Base-by-base conservation (phyloP, 1,140 invertebrate genomes). In the Hesperophylax magnus region DNA sequence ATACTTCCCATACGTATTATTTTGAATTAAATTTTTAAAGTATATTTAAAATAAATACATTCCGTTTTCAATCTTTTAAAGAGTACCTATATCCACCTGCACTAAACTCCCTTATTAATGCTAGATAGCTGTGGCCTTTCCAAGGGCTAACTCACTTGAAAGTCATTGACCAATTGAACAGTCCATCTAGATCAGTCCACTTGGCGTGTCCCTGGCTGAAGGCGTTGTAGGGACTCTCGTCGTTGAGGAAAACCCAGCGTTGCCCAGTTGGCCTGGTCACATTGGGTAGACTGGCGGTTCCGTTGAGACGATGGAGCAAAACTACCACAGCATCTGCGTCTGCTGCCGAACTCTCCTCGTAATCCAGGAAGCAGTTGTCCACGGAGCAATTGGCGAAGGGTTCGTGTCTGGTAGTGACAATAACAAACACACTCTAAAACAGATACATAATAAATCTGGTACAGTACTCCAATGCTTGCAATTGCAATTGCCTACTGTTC, bases 141-240 rank as follows among this genome's bases (percentile, higher is more conserved):
- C 7, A 9, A 9, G 1, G 7, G 1, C 7, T 6, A 72, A 56
- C 24, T 79, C 84, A 87, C 84, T 91, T 88, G 84, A 94, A 96
- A 2, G 92, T 93, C 94, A 95, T 95, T 1, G 94, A 94, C 93
- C 93, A 94, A 84, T 95, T 94, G 85, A 95, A 94, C 5, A 91
- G 20, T 3, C 88, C 88, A 78, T 92, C 88, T 78, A 91, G 93
- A 24, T 89, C 84, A 18, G 85, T 85, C 52, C 85, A 82, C 65
- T 85, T 84, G 8, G 72, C 63, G 8, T 78, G 58, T 47, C 86
- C 84, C 27, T 85, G 69, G 6, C 91, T 75, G 83, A 92, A 92
- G 0, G 91, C 92, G 63, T 92, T 83, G 8, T 87, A 84, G 0
- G 93, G 92, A 31, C 91, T 92, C 86, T 94, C 93, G 79, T 93